These are phyloP conservation scores for Anthoptus insignis DNA, from an alignment of 2,888 invertebrate genomes.

Conservation along the genomic window DNA sequence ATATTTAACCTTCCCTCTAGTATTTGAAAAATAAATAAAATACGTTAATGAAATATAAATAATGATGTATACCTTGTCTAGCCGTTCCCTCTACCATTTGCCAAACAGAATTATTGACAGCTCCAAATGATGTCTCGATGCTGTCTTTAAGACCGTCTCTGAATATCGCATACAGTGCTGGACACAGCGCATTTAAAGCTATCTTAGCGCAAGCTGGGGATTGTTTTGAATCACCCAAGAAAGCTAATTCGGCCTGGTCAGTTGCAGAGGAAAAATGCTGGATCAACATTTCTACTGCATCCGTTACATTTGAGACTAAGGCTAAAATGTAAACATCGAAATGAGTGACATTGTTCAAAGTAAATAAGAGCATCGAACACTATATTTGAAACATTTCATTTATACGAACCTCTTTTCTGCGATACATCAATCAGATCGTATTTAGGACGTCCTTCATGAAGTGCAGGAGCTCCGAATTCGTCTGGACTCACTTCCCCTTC, in stretches of 20 bases:
- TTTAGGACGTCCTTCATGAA: constrained; percentile 73
- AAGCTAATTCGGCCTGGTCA: constrained; percentile 87
- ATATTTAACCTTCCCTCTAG: not conserved
- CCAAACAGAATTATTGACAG: constrained; percentile 96
- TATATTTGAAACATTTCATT: too few species aligned
- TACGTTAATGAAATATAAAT: not conserved
- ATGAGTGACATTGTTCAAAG: too few species aligned
- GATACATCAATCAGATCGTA: constrained; percentile 84
- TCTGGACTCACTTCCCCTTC: constrained; percentile 88
- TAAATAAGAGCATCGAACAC: too few species aligned
- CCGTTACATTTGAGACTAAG: constrained; percentile 91
- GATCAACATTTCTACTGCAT: constrained; percentile 92
- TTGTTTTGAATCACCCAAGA: constrained; percentile 86
- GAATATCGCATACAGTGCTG: constrained; percentile 94
- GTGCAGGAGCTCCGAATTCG: constrained; percentile 85
- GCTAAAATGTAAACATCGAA: constrained; percentile 86
- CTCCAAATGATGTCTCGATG: constrained; percentile 94
- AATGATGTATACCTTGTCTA: constrained; percentile 88
- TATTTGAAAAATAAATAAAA: not conserved
- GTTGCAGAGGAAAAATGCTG: constrained; percentile 90
- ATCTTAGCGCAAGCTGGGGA: constrained; percentile 91
- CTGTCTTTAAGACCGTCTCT: constrained; percentile 94
- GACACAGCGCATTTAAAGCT: constrained; percentile 92
- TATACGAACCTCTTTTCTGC: constrained; percentile 89
- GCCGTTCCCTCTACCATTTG: constrained; percentile 96